Evolutionary conservation across 2,797 vertebrate genomes (phyloP).

Genomic region (Manis crassicaudata): DNA sequence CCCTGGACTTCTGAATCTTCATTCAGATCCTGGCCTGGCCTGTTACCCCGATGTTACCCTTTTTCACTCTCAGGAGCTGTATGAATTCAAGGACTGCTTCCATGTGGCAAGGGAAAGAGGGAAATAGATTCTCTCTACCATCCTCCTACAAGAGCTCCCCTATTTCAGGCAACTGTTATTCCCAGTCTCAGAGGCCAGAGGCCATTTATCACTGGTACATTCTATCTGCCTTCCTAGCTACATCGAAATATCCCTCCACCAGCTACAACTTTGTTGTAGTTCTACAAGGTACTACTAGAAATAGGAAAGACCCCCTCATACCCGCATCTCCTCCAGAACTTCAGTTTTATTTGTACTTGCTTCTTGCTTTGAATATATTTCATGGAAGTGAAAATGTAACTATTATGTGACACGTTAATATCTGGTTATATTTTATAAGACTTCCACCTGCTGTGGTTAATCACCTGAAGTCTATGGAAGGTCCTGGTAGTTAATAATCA

Average conservation of each 20-base stretch:
- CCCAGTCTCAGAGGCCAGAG: not conserved
- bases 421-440: not conserved
- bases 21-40: not conserved
- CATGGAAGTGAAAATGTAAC: not conserved
- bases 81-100: not conserved
- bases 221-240: not conserved
- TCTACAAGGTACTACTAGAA: not conserved
- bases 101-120: not conserved
- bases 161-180: not conserved
- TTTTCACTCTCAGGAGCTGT: not conserved
- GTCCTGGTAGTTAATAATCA: not conserved
- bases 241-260: not conserved
- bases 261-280: no score
- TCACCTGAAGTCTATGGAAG: not conserved
- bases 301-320: not conserved
- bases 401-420: not conserved
- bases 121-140: not conserved
- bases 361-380: not conserved
- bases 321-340: not conserved
- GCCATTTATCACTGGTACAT: not conserved
- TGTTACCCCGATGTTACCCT: not conserved
- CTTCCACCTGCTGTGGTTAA: not conserved
- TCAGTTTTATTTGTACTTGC: not conserved
- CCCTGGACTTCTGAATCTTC: not conserved
- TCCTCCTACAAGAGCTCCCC: not conserved